Base-by-base conservation (phyloP, 2,113 vertebrate species). In the Cyanoderma ruficeps region DNA sequence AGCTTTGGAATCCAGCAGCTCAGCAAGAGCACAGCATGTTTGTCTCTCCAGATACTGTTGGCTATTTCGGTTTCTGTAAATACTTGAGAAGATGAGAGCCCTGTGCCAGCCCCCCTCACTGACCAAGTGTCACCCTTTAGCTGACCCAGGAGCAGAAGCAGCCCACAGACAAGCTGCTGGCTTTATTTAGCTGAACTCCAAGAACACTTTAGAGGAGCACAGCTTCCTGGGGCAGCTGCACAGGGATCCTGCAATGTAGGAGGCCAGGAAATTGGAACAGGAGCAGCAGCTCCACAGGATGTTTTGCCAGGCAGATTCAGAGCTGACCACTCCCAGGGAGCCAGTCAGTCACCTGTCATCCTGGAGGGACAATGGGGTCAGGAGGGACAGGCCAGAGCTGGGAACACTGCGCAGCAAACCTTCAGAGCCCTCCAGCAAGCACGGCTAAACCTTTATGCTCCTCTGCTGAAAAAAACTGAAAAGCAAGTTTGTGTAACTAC, bases 1-100 rank as follows among this genome's bases (percentile, higher is more conserved):
- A 90, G 75, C 79, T 63, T 27, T 77, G 92, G 55, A 94, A 89
- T 87, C 80, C 85, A 90, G 82, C 28, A 88, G 53, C 92, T 96
- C 81, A 91, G 60, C 50, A 70, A 46, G 64, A 49, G 49, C 2
- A 0, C 84, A 41, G 65, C 49, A 10, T 25, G 30, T 39, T 50
- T 46, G 53, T 33, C 83, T 72, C 52, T 69, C 55, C 71, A 87
- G 76, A 86, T 47, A 83, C 20, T 46, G 15, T 2, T 78, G 79
- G 74, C 61, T 90, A 83, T 82, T 96, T 77, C 78, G 39, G 39
- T 77, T 80, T 86, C 86, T 89, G 60, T 37, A 74, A 85, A 53
- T 61, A 57, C 37, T 79, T 71, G 2, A 52, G 61, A 25, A 63
- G 65, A 71, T 1, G 0, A 87, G 47, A 93, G 61, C 41, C 31